A percentile compares a stretch with the other conserved stretches of the same genome.
Evolutionary conservation across 2,888 invertebrate genomes (phyloP).

Genomic region (Chironomus tentans): DNA sequence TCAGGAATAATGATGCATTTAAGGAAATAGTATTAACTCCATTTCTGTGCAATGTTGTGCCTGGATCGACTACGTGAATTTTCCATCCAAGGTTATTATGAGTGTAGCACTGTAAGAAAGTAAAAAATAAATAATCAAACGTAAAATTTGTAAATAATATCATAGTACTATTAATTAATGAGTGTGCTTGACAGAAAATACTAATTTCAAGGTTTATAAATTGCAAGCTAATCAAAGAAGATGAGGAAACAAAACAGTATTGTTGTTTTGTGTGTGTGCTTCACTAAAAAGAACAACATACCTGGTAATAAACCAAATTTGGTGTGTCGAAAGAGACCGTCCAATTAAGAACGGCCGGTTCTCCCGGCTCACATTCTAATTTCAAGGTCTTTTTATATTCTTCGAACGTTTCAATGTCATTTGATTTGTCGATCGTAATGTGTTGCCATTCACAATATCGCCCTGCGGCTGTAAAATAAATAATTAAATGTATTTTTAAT

Average conservation of each 20-base stretch:
- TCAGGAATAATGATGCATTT: background rate
- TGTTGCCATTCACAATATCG: slow-evolving; percentile 84
- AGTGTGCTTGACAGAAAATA: slow-evolving; percentile 22
- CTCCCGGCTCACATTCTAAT: slow-evolving; percentile 66
- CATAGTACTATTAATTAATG: background rate
- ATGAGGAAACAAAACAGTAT: no score
- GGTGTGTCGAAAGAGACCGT: slow-evolving; percentile 79
- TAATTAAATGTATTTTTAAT: no score
- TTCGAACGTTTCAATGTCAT: slow-evolving; percentile 63
- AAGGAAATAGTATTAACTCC: background rate
- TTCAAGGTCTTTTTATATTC: slow-evolving; percentile 66
- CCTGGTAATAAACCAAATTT: slow-evolving; percentile 81
- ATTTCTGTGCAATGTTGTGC: slow-evolving; percentile 35
- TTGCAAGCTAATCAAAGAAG: no score
- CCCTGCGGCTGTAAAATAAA: slow-evolving; percentile 51
- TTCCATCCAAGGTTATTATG: slow-evolving; percentile 90
- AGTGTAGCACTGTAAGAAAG: slow-evolving; percentile 68
- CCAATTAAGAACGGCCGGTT: slow-evolving; percentile 71
- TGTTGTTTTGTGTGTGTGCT: no score
- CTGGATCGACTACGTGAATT: slow-evolving; percentile 74
- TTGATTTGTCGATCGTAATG: slow-evolving; percentile 63
- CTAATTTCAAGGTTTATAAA: no score
- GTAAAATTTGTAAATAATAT: background rate
- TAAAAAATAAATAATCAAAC: background rate
- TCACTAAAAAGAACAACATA: slow-evolving; percentile 35